Evolutionary conservation across 2,797 vertebrate species (phyloP).

Genomic region (Schizothorax lantsangensis): DNA sequence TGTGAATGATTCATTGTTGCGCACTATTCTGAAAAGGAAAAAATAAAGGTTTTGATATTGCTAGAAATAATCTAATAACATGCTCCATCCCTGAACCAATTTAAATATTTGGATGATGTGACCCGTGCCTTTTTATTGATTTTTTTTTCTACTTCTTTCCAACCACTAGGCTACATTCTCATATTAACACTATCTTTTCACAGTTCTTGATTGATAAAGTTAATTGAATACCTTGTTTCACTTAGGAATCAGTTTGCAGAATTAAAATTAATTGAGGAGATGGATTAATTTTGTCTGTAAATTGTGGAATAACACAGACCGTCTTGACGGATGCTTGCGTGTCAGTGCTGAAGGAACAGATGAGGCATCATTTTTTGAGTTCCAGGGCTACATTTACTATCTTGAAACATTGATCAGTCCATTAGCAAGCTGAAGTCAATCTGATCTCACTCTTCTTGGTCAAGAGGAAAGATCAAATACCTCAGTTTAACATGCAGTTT

Average conservation of each 20-base stretch:
- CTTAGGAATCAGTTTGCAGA: background rate
- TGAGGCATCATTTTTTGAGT: background rate
- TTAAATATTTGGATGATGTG: background rate
- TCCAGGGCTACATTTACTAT: background rate
- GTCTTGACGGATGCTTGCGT: background rate
- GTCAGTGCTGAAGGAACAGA: background rate
- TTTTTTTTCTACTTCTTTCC: background rate
- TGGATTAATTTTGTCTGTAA: background rate
- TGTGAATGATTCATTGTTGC: background rate
- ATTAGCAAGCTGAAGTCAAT: background rate
- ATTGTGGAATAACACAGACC: background rate
- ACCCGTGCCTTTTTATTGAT: background rate
- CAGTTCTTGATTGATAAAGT: background rate
- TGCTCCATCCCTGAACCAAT: background rate
- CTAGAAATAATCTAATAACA: background rate
- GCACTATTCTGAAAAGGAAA: background rate
- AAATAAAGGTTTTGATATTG: background rate
- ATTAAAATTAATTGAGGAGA: background rate
- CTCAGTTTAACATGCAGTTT: background rate
- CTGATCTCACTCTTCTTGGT: background rate
- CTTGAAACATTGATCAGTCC: background rate
- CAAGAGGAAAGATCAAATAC: constrained; percentile 21
- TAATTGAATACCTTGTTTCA: background rate
- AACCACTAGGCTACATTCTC: background rate
- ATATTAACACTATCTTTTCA: background rate